These are phyloP conservation scores for Hypena proboscidalis DNA, from an alignment of 2,888 invertebrate genomes.

Conservation along the genomic window DNA sequence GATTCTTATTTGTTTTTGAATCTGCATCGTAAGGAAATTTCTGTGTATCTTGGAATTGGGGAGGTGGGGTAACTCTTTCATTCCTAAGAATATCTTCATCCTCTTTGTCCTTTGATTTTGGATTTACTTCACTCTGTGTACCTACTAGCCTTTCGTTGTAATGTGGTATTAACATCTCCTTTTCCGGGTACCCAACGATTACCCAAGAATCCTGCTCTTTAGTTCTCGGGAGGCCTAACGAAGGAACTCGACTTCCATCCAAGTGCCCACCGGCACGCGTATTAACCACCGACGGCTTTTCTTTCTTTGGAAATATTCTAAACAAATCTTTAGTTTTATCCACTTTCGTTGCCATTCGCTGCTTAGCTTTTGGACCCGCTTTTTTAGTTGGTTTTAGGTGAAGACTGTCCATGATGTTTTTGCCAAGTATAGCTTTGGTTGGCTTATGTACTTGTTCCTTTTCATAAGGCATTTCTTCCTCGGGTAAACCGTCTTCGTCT, in stretches of 20 bases:
- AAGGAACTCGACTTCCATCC: conserved; percentile 74
- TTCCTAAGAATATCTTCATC: conserved; percentile 60
- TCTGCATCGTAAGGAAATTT: conserved; percentile 66
- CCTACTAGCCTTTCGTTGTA: conserved; percentile 74
- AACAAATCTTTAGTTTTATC: conserved; percentile 72
- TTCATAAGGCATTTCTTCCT: conserved; percentile 48
- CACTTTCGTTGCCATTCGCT: conserved; percentile 65
- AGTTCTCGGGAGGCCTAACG: conserved; percentile 72
- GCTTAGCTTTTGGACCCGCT: conserved; percentile 76
- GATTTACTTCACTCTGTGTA: conserved; percentile 56
- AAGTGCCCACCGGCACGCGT: conserved; percentile 70
- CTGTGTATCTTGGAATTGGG: conserved; percentile 77
- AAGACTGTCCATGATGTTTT: conserved; percentile 81
- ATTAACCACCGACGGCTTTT: conserved; percentile 64
- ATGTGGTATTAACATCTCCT: conserved; percentile 73
- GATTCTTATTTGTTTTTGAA: conserved; percentile 64
- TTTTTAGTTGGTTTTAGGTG: conserved; percentile 79
- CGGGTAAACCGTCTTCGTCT: conserved; percentile 64
- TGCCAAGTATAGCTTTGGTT: conserved; percentile 73
- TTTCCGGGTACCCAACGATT: conserved; percentile 72
- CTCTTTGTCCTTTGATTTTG: conserved; percentile 53
- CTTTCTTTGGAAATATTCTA: conserved; percentile 74
- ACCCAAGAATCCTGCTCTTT: conserved; percentile 75
- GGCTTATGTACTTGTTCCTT: conserved; percentile 71
- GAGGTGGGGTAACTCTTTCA: conserved; percentile 73